These are phyloP conservation scores for Bubo scandiacus DNA, from an alignment of 2,113 vertebrate species.

Conservation along the genomic window DNA sequence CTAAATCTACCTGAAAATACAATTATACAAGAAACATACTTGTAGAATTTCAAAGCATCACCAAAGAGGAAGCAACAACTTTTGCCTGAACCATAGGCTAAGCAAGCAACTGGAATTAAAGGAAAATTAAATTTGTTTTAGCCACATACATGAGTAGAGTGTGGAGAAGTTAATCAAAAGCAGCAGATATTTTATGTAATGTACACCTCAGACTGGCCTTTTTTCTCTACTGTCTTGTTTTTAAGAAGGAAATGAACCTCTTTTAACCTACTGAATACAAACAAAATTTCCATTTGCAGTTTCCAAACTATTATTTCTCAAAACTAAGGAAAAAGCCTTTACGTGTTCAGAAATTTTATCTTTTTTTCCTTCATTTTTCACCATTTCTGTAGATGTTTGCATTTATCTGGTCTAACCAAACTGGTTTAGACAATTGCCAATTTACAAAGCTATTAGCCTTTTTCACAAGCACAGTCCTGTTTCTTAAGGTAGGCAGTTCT, in stretches of 20 bases:
- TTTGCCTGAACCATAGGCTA: neutral
- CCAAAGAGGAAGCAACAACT: neutral
- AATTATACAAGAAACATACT: neutral
- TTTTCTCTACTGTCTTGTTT: neutral
- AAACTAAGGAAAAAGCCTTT: neutral
- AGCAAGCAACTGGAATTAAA: neutral
- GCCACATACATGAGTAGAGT: rapidly evolving
- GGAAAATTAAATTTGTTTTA: neutral
- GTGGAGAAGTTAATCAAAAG: neutral
- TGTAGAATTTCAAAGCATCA: neutral
- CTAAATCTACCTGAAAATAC: neutral
- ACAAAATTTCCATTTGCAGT: neutral
- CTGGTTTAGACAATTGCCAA: neutral
- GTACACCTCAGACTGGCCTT: neutral
- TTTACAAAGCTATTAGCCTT: neutral
- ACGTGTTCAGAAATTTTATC: neutral
- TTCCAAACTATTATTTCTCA: neutral
- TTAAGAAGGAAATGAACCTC: neutral
- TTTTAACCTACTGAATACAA: neutral
- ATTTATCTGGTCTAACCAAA: neutral
- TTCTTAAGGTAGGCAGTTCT: neutral
- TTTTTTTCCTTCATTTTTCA: neutral
- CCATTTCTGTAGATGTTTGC: neutral
- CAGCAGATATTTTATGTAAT: neutral
- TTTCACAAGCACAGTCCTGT: neutral